phyloP scores from a whole-genome alignment of 2,888 invertebrate species.

The Nysson spinosus region DNA sequence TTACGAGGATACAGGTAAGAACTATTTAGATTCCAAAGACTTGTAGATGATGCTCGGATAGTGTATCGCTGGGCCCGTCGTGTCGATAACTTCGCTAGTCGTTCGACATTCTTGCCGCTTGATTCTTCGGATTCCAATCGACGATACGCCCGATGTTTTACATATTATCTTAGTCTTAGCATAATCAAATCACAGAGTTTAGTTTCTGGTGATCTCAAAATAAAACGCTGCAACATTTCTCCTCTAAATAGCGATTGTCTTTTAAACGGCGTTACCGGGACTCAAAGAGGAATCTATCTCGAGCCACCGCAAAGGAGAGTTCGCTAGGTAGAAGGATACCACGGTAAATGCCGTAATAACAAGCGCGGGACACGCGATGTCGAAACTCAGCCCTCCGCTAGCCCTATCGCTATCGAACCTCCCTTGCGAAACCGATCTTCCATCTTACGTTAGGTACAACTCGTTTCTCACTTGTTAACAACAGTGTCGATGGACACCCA shows the following conservation, averaged over 20 bases:
- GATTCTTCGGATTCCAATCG: constrained; percentile 7
- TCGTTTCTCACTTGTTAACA: too few species aligned
- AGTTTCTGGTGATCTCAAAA: too few species aligned
- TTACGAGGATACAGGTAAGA: constrained; percentile 42
- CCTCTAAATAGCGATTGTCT: too few species aligned
- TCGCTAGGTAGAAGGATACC: not conserved
- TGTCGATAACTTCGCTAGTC: constrained; percentile 52
- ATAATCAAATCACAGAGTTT: too few species aligned
- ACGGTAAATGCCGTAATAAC: not conserved
- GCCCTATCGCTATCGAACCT: not conserved
- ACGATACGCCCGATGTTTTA: not conserved
- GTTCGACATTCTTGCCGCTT: constrained; percentile 18
- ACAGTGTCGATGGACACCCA: too few species aligned
- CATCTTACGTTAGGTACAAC: too few species aligned
- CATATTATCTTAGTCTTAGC: too few species aligned
- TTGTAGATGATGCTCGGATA: constrained; percentile 63
- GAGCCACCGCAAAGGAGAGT: too few species aligned
- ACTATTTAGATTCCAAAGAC: constrained; percentile 59
- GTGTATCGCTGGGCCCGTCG: constrained; percentile 46
- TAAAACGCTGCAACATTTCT: too few species aligned
- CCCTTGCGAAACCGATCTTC: not conserved
- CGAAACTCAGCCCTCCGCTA: not conserved
- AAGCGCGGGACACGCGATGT: not conserved
- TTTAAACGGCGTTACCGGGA: too few species aligned
- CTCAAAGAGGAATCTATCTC: too few species aligned